A percentile compares a stretch with the other conserved stretches of the same genome.
phyloP scores from a whole-genome alignment of 2,113 vertebrate genomes.

The Rana temporaria region DNA sequence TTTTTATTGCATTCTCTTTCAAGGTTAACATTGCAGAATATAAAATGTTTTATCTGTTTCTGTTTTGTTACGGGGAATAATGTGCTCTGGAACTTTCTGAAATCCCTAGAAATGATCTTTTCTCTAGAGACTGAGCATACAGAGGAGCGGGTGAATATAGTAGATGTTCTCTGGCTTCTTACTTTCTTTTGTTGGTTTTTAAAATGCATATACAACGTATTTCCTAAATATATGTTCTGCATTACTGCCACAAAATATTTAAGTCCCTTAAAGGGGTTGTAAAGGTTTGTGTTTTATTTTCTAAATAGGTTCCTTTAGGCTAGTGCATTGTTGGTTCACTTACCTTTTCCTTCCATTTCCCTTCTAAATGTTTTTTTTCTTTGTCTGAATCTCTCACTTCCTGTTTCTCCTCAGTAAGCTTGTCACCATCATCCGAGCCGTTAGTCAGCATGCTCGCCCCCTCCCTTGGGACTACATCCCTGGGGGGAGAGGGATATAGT shows the following conservation, averaged over 20 bases:
- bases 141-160: not conserved
- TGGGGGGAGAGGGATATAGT: too few species aligned
- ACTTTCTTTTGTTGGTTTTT: conserved; percentile 5
- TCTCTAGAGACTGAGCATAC: not conserved
- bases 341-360: too few species aligned
- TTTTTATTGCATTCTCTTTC: conserved; percentile 36
- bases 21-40: conserved; percentile 40
- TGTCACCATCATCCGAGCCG: too few species aligned
- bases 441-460: too few species aligned
- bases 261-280: not conserved
- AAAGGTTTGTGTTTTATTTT: too few species aligned
- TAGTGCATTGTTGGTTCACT: too few species aligned
- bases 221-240: not conserved
- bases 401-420: too few species aligned
- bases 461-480: too few species aligned
- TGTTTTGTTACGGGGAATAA: conserved; percentile 33
- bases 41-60: conserved; percentile 22
- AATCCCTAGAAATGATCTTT: conserved; percentile 27
- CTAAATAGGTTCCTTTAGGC: too few species aligned
- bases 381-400: too few species aligned
- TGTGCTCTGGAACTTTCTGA: conserved; percentile 1
- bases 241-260: not conserved
- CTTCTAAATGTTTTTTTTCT: too few species aligned
- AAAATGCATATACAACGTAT: not conserved
- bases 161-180: not conserved